Percentiles rank a stretch among this genome's conserved stretches.
These are phyloP conservation scores for Amblyopsis rosae DNA, from an alignment of 2,113 vertebrate genomes.

Conservation along the genomic window DNA sequence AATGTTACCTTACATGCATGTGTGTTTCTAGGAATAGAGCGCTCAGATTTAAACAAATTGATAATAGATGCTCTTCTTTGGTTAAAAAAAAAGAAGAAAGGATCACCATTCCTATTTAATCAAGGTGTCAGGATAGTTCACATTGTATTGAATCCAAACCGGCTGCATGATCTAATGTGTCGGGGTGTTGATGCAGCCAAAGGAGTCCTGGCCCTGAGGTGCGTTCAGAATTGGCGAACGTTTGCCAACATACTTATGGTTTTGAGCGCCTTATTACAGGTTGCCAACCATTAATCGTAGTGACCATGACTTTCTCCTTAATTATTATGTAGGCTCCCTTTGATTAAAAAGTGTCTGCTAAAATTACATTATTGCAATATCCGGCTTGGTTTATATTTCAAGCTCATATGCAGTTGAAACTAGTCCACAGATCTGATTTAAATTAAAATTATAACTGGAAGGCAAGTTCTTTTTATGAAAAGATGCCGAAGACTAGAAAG, in stretches of 20 bases:
- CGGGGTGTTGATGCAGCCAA: too few species aligned
- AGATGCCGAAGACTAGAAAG: too few species aligned
- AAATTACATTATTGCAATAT: too few species aligned
- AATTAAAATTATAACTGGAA: constrained; percentile 72
- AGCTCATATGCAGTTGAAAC: constrained; percentile 57
- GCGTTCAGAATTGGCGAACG: too few species aligned
- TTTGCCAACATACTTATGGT: too few species aligned
- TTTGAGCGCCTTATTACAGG: too few species aligned
- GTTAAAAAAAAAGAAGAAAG: neutral
- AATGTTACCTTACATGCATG: neutral
- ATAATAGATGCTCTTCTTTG: constrained; percentile 10
- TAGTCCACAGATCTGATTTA: constrained; percentile 39
- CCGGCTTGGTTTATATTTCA: constrained; percentile 70
- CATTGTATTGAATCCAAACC: constrained; percentile 26
- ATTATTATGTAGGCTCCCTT: too few species aligned
- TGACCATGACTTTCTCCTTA: too few species aligned
- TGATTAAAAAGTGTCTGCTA: too few species aligned
- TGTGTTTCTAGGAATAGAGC: neutral
- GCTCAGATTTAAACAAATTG: constrained; percentile 13
- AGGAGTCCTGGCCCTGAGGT: too few species aligned
- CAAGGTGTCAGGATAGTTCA: constrained; percentile 23
- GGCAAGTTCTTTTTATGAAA: constrained; percentile 42
- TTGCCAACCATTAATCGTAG: constrained; percentile 13
- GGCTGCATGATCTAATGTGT: neutral
- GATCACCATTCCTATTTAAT: neutral